Evolutionary conservation across 64 coral and sea anemone species (phyloP).

Genomic region (Stichodactyla mertensii): DNA sequence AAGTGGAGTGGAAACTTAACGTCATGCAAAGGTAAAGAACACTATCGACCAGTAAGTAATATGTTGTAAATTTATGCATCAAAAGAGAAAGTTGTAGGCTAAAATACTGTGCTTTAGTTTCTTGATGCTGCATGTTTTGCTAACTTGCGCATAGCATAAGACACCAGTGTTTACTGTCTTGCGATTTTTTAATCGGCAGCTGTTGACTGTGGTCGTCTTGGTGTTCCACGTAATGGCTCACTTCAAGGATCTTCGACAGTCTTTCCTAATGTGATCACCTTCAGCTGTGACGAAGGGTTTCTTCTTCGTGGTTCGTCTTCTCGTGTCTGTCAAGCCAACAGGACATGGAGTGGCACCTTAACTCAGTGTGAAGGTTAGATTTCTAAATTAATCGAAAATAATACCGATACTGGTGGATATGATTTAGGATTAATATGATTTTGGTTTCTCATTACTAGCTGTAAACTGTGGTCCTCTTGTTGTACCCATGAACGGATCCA

Average conservation of each 20-base stretch:
- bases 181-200: constrained; percentile 8
- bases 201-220: constrained; percentile 62
- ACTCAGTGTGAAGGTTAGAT: constrained; percentile 39
- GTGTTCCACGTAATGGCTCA: constrained; percentile 40
- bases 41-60: background rate
- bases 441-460: background rate
- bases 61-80: background rate
- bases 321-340: constrained; percentile 25
- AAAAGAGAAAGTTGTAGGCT: no score
- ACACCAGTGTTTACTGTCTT: no score
- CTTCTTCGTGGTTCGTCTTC: constrained; percentile 2
- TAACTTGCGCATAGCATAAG: no score
- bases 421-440: background rate
- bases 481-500: background rate
- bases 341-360: constrained; percentile 19
- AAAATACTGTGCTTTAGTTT: no score
- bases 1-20: constrained; percentile 32
- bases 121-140: no score
- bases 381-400: background rate
- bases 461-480: background rate
- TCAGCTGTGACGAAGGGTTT: constrained; percentile 59
- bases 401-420: background rate
- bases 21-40: background rate
- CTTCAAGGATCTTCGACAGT: background rate
- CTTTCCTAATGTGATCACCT: constrained; percentile 17